A percentile compares a stretch with the other conserved stretches of the same genome.
phyloP scores from a whole-genome alignment of 2,113 vertebrate species.

The Pagrus major region DNA sequence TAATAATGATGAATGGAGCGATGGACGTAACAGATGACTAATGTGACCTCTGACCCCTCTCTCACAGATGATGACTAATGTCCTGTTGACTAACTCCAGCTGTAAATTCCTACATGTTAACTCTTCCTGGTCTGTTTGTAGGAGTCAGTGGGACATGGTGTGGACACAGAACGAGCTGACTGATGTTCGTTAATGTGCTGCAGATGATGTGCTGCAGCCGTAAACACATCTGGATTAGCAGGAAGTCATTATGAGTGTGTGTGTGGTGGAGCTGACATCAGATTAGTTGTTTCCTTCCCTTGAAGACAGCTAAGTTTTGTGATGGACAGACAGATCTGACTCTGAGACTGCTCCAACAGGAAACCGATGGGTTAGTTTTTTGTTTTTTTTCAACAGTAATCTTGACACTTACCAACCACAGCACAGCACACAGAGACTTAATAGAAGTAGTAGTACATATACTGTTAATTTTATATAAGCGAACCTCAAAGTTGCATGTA shows the following conservation, averaged over 20 bases:
- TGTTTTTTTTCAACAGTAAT: not conserved
- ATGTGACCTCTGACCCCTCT: conserved; percentile 10
- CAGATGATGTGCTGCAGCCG: conserved; percentile 44
- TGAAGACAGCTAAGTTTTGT: not conserved
- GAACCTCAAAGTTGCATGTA: not conserved
- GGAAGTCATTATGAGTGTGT: conserved; percentile 19
- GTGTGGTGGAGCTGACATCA: conserved; percentile 4
- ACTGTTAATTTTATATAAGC: not conserved
- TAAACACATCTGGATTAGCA: conserved; percentile 52
- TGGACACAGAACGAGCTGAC: conserved; percentile 30
- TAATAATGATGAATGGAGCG: conserved; percentile 6
- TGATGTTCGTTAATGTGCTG: conserved; percentile 49
- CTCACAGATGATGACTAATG: not conserved
- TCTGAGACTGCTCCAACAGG: not conserved
- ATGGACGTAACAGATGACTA: conserved; percentile 10
- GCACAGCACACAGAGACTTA: not conserved
- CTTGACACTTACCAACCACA: too few species aligned
- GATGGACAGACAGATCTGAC: not conserved
- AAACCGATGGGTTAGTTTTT: too few species aligned
- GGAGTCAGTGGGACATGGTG: conserved; percentile 27
- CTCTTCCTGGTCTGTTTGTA: conserved; percentile 18
- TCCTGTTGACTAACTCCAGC: conserved; percentile 29
- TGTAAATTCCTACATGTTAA: conserved; percentile 46
- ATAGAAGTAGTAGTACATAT: too few species aligned
- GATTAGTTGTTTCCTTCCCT: conserved; percentile 14